Evolutionary conservation across 2,797 vertebrate genomes (phyloP).

Genomic region (Microhierax caerulescens): DNA sequence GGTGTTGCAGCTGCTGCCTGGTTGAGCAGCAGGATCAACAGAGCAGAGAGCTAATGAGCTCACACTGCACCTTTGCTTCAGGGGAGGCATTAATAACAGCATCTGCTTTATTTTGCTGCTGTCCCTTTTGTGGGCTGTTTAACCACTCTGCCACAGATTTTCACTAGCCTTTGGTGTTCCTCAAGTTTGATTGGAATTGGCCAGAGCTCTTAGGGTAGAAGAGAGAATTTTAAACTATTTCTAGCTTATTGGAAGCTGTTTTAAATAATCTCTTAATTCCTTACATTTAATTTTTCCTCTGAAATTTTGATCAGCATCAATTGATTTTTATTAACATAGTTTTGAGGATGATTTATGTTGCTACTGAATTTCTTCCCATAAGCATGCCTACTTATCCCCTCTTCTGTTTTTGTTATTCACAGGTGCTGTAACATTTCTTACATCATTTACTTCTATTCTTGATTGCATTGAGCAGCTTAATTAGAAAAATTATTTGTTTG

Average conservation of each 20-base stretch:
- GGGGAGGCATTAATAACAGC: neutral
- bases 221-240: neutral
- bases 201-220: neutral
- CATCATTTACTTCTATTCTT: constrained; percentile 16
- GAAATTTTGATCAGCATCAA: neutral
- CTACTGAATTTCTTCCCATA: neutral
- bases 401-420: constrained; percentile 16
- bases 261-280: neutral
- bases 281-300: neutral
- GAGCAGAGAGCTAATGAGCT: neutral
- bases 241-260: neutral
- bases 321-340: neutral
- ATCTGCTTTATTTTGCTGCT: neutral
- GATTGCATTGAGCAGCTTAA: constrained; percentile 22
- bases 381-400: neutral
- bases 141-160: neutral
- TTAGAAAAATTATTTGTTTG: constrained; percentile 43
- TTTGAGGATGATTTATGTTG: neutral
- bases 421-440: neutral
- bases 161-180: neutral
- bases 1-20: neutral
- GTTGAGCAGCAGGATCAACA: neutral
- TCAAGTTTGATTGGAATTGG: neutral
- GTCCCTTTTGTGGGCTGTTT: neutral
- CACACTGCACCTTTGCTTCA: neutral